phyloP scores from a whole-genome alignment of 2,797 vertebrate species.

The Pelodytes ibericus region DNA sequence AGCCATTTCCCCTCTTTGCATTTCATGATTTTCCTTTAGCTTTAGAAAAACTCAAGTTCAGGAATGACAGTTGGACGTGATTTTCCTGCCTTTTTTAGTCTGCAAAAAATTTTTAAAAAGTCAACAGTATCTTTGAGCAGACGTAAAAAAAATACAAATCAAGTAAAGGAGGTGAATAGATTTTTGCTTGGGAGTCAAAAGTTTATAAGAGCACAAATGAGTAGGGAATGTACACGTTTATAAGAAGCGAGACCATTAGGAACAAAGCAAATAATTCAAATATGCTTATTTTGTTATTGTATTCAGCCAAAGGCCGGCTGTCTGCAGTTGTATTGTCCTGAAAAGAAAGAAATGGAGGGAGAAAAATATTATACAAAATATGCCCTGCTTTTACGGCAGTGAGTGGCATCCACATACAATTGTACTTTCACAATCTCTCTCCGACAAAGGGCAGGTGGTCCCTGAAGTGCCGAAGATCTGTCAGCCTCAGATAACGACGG shows the following conservation, averaged over 20 bases:
- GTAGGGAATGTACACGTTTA: not conserved
- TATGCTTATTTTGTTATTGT: not conserved
- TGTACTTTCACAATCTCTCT: not conserved
- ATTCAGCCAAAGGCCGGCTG: not conserved
- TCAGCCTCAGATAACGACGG: slow-evolving; percentile 30
- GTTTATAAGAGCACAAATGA: not conserved
- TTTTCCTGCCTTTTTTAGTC: not conserved
- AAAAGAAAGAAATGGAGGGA: not conserved
- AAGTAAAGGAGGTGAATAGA: not conserved
- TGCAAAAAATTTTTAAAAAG: not conserved
- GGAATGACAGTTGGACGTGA: not conserved
- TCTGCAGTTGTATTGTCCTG: slow-evolving; percentile 8
- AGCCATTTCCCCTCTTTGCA: too few species aligned
- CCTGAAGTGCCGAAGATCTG: slow-evolving; percentile 31
- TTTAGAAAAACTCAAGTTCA: too few species aligned
- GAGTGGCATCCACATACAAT: not conserved
- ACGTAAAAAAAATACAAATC: not conserved
- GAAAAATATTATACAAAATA: not conserved
- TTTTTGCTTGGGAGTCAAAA: not conserved
- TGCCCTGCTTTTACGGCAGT: not conserved
- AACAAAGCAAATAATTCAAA: not conserved
- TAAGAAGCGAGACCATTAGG: not conserved
- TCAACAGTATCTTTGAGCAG: not conserved
- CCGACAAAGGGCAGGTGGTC: slow-evolving; percentile 26
- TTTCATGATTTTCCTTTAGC: too few species aligned